Evolutionary conservation across 2,113 vertebrate genomes (phyloP).

Genomic region (Elephas maximus): DNA sequence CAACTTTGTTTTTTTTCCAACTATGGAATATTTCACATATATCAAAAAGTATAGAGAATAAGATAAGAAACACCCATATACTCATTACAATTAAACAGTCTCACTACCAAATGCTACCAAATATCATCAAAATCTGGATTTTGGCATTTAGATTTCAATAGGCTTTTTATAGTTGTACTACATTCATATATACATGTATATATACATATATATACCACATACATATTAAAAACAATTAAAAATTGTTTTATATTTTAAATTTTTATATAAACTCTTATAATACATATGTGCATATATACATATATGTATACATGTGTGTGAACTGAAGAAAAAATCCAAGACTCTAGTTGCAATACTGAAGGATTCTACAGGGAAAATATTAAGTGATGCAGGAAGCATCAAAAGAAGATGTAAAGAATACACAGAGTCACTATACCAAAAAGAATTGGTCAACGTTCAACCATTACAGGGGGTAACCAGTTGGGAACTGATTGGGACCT

Average conservation of each 20-base stretch:
- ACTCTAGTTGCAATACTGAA: no score
- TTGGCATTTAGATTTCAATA: background rate
- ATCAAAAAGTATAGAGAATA: background rate
- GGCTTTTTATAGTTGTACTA: background rate
- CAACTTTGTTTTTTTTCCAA: background rate
- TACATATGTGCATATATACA: background rate
- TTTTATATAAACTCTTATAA: background rate
- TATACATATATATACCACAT: no score
- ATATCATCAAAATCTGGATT: background rate
- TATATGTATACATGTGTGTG: background rate
- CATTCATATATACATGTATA: no score
- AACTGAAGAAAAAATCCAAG: no score
- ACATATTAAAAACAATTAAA: background rate
- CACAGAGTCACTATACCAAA: no score
- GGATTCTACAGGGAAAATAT: no score
- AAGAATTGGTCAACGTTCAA: no score
- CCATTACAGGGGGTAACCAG: no score
- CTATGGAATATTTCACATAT: background rate
- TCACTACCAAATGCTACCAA: background rate
- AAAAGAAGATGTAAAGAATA: no score
- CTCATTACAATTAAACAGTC: background rate
- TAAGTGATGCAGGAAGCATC: no score
- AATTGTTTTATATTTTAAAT: background rate
- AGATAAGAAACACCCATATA: background rate
- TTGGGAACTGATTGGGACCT: no score